A percentile compares a stretch with the other conserved stretches of the same genome.
These are phyloP conservation scores for Aphidius gifuensis DNA, from an alignment of 1,140 invertebrate genomes.

Conservation along the genomic window DNA sequence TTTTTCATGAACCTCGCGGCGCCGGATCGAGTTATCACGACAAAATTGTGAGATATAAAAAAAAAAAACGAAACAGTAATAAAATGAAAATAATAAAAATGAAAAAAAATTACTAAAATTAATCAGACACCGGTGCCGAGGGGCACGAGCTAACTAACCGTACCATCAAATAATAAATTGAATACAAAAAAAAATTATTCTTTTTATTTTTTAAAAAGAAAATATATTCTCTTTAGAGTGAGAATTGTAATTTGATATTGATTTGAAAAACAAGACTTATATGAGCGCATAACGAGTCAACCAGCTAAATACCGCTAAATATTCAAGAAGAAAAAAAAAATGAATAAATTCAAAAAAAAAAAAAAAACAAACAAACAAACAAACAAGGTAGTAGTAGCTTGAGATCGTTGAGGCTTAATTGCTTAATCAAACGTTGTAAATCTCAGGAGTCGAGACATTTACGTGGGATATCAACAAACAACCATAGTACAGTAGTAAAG, in stretches of 20 bases:
- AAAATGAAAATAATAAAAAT: too few species aligned
- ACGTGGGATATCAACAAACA: conserved; percentile 30
- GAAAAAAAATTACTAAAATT: conserved; percentile 42
- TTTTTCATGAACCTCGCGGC: conserved; percentile 28
- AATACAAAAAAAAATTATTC: conserved; percentile 21
- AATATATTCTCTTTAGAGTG: background rate
- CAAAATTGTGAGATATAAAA: too few species aligned
- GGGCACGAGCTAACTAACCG: conserved; percentile 31
- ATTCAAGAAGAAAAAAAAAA: background rate
- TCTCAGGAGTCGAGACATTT: conserved; percentile 46
- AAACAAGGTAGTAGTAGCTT: background rate
- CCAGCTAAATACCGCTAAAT: conserved; percentile 1
- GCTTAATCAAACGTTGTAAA: conserved; percentile 54
- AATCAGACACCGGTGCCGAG: conserved; percentile 33
- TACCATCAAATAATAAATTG: conserved; percentile 12
- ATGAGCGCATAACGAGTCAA: conserved; percentile 4
- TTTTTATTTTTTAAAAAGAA: conserved; percentile 15
- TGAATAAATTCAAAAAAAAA: conserved; percentile 11
- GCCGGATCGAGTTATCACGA: conserved; percentile 35
- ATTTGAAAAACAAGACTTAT: too few species aligned
- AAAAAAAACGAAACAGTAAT: too few species aligned
- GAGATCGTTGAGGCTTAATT: conserved; percentile 39
- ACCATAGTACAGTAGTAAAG: too few species aligned
- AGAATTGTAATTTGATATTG: too few species aligned
- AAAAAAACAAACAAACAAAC: conserved; percentile 8